A percentile compares a stretch with the other conserved stretches of the same genome.
Conservation (phyloP, 2,113 vertebrate genomes). For the Pandion haliaetus region DNA sequence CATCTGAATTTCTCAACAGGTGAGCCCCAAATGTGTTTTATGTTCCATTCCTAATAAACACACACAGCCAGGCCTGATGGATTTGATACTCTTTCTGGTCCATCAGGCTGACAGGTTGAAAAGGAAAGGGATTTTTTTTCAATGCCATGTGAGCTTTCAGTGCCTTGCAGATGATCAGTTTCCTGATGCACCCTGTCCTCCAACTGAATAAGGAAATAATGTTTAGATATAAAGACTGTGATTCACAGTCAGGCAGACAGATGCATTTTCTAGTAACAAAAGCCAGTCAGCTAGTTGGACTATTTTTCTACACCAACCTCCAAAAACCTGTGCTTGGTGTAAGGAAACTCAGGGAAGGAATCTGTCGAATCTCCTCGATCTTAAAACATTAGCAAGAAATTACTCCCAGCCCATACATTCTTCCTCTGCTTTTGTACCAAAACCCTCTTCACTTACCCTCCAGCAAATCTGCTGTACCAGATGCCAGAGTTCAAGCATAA, state of each 20-base stretch:
- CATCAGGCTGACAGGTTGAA: neutral
- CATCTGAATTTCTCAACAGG: neutral
- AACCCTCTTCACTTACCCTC: neutral
- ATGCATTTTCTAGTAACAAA: neutral
- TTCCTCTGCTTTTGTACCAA: neutral
- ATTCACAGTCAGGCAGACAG: neutral
- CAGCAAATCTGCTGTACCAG: neutral
- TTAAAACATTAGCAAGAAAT: constrained; percentile 6
- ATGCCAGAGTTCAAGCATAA: constrained; percentile 12
- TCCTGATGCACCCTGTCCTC: neutral
- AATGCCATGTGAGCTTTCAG: neutral
- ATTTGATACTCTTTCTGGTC: neutral
- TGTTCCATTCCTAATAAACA: neutral
- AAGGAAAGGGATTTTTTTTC: neutral
- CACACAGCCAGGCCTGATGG: neutral
- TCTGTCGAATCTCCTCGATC: neutral
- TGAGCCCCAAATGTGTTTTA: neutral
- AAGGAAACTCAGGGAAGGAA: neutral
- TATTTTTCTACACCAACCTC: neutral
- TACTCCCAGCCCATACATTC: neutral
- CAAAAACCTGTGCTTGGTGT: neutral
- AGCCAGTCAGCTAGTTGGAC: neutral
- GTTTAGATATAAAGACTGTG: neutral
- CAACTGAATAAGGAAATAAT: neutral
- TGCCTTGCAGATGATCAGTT: neutral